Base-by-base conservation (phyloP, 35 echinoderm and acorn worm species). In the Nesometra sesokonis region DNA sequence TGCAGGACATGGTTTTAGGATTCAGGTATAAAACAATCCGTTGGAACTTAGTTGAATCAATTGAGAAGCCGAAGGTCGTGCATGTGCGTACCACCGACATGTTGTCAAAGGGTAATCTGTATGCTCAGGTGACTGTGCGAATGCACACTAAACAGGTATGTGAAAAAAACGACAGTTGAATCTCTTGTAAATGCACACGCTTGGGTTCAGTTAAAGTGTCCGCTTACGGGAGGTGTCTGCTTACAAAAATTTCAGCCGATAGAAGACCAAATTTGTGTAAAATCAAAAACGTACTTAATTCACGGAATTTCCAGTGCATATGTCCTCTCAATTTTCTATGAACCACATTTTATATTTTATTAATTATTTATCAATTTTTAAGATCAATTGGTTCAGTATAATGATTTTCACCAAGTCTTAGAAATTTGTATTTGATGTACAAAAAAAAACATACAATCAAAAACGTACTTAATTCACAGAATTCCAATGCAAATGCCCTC, bases 61-160 rank as follows among this genome's bases (percentile, higher is more conserved):
- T 99, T 35, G 96, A 99, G 82, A 99, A 99, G 47, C 96, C 96
- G 13, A 88, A 93, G 77, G 93, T 99, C 36, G 96, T 99, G 34
- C 93, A 99, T 47, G 86, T 99, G 5, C 76, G 96, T 32, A 92
- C 89, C 38, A 90, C 96, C 78, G 96, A 99, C 47, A 92, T 99
- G 92, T 87, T 99, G 31, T 82, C 93, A 31, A 94, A 94, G 57
- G 88, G 90, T 31, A 99, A 99, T 77, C 46, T 92, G 21, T 99
- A 92, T 86, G 96, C 82, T 29, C 96, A 99, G 85, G 96, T 99
- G 34, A 99, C 96, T 82, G 96, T 99, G 32, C 88, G 96, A 57
- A 87, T 99, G 80, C 90, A 89, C 78, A 90, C 86, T 32, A 99
- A 88, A 90, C 96, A 99, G 96, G 96, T 99, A 86, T 46, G 79